Evolutionary conservation across 2,113 vertebrate genomes (phyloP).

Genomic region (Herpetotheres cachinnans): DNA sequence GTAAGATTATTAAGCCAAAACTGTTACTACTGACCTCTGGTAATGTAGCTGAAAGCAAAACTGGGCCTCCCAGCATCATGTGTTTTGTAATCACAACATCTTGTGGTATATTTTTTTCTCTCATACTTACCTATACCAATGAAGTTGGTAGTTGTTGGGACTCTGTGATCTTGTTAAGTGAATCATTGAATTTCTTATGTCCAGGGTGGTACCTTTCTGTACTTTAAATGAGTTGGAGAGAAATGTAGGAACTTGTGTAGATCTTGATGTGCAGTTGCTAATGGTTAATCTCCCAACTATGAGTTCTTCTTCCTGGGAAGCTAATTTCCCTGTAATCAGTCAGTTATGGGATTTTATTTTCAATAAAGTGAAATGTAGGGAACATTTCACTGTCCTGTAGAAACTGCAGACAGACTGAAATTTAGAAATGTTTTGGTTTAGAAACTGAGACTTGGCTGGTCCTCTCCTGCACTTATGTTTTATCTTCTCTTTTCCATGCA

Average conservation of each 20-base stretch:
- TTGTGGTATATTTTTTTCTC: not conserved
- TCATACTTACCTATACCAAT: not conserved
- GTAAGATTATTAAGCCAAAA: not conserved
- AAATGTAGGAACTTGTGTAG: not conserved
- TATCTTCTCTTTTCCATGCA: not conserved
- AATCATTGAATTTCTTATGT: not conserved
- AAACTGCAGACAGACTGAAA: not conserved
- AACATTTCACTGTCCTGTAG: not conserved
- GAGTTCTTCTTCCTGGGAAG: not conserved
- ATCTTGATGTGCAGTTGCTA: not conserved
- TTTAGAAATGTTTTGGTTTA: not conserved
- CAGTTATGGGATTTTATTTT: not conserved
- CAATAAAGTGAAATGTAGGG: not conserved
- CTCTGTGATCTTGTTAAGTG: not conserved
- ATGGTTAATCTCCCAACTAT: not conserved
- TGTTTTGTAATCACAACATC: not conserved
- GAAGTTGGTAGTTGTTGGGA: not conserved
- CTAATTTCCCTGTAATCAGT: not conserved
- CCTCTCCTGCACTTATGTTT: fast-evolving
- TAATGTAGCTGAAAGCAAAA: not conserved
- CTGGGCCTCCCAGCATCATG: not conserved
- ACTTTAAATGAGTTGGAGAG: not conserved
- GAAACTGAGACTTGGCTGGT: not conserved
- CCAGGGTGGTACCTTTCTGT: not conserved
- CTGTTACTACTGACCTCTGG: not conserved